Evolutionary conservation across 2,113 vertebrate genomes (phyloP).

Genomic region (Microtus richardsoni): DNA sequence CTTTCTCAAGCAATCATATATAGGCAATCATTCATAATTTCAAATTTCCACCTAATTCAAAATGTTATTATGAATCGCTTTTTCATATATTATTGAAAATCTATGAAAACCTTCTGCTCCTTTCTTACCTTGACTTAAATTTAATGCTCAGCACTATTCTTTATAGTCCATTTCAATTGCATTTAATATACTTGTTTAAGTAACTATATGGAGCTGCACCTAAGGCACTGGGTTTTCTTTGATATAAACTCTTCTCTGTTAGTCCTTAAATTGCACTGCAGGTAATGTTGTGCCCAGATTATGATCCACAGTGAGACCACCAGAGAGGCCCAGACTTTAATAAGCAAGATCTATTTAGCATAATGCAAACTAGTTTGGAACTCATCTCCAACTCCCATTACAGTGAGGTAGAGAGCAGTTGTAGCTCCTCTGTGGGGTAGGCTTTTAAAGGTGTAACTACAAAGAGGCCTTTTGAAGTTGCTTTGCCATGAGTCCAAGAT

Average conservation of each 20-base stretch:
- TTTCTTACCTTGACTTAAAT: background rate
- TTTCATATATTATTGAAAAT: background rate
- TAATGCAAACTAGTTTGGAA: too few species aligned
- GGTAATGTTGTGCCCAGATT: too few species aligned
- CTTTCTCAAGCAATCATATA: background rate
- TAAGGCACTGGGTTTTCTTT: background rate
- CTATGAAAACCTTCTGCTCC: background rate
- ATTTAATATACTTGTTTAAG: background rate
- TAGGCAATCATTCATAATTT: background rate
- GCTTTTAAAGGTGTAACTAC: too few species aligned
- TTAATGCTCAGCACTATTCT: background rate
- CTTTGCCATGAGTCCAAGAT: too few species aligned
- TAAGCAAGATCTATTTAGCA: too few species aligned
- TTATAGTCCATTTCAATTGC: background rate
- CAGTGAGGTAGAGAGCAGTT: too few species aligned
- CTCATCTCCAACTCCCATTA: too few species aligned
- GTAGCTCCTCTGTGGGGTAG: too few species aligned
- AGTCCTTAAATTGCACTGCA: background rate
- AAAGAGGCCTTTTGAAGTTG: too few species aligned
- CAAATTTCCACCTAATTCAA: background rate
- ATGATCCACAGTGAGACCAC: too few species aligned
- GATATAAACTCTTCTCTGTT: background rate
- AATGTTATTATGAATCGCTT: background rate
- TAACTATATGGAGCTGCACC: background rate
- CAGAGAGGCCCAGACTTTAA: too few species aligned